Base-by-base conservation (phyloP, 2,113 vertebrate species). In the Struthidea cinerea region DNA sequence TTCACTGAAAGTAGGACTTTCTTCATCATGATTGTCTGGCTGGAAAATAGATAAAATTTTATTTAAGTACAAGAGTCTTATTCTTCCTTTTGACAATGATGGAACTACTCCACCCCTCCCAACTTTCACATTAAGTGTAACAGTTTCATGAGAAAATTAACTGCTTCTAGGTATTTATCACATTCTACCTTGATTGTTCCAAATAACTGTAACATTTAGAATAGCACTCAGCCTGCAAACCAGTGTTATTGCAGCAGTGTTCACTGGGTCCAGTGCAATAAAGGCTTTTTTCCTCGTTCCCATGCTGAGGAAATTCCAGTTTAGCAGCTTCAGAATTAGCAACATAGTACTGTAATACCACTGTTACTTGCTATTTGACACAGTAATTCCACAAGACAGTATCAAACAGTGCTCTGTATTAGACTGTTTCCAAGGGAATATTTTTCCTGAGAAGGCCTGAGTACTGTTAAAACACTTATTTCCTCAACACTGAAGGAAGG, bases 21-120 rank as follows among this genome's bases (percentile, higher is more conserved):
- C 98, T 67, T 98, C 98, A 83, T 97, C 97, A 97, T 97, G 98
- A 96, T 96, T 98, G 84, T 99, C 99, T 87, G 97, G 96, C 99
- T 99, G 93, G 90, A 98, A 98, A 97, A 97, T 33, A 97, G 75
- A 87, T 3, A 96, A 81, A 49, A 94, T 75, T 89, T 78, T 63
- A 92, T 63, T 84, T 92, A 74, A 94, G 55, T 84, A 49, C 96
- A 95, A 96, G 55, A 56, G 5, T 33, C 19, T 42, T 50, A 79
- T 20, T 84, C 37, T 52, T 64, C 65, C 16, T 83, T 88, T 75
- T 86, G 82, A 90, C 74, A 73, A 52, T 75, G 49, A 79, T 69
- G 22, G 65, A 82, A 73, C 60, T 4, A 44, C 17, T 90, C 77
- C 7, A 81, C 39, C 19, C 37, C 33, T 76, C 56, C 55, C 37